phyloP scores from a whole-genome alignment of 2,797 vertebrate species.

The Acestrorhynchus altus region DNA sequence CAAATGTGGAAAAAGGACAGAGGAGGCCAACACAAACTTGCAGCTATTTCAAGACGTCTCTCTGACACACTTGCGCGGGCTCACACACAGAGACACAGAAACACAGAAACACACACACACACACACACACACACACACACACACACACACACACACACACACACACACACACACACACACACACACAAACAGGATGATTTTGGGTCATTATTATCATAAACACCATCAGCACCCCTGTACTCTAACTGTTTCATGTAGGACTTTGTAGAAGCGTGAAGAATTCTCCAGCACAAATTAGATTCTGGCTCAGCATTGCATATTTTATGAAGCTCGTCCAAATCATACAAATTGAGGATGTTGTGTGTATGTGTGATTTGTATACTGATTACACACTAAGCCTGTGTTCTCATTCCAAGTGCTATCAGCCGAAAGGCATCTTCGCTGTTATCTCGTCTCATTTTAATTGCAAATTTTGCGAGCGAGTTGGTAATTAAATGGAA shows the following conservation, averaged over 20 bases:
- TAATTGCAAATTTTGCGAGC: conserved; percentile 85
- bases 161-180: conserved; percentile 19
- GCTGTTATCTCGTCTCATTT: conserved; percentile 83
- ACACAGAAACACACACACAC: neutral
- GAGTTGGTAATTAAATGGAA: conserved; percentile 87
- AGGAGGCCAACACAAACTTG: conserved; percentile 55
- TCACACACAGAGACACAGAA: too few relatives aligned
- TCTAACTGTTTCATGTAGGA: conserved; percentile 48
- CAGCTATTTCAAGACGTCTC: conserved; percentile 60
- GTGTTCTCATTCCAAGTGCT: conserved; percentile 80
- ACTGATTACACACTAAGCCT: conserved; percentile 76
- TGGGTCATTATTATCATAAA: conserved; percentile 51
- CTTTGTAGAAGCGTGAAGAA: conserved; percentile 57
- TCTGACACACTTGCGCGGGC: neutral
- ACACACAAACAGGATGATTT: conserved; percentile 9
- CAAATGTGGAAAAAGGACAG: conserved; percentile 57
- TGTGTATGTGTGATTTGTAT: conserved; percentile 71
- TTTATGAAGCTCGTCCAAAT: conserved; percentile 66
- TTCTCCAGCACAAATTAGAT: conserved; percentile 59
- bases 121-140: neutral
- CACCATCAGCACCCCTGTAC: conserved; percentile 49
- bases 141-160: neutral
- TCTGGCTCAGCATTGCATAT: conserved; percentile 64
- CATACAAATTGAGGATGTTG: conserved; percentile 63
- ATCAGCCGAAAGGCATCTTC: conserved; percentile 86